Evolutionary conservation across 2,113 vertebrate genomes (phyloP), one percentile per base, ranked within the genome.

Genomic region (Siphamia tubifer): DNA sequence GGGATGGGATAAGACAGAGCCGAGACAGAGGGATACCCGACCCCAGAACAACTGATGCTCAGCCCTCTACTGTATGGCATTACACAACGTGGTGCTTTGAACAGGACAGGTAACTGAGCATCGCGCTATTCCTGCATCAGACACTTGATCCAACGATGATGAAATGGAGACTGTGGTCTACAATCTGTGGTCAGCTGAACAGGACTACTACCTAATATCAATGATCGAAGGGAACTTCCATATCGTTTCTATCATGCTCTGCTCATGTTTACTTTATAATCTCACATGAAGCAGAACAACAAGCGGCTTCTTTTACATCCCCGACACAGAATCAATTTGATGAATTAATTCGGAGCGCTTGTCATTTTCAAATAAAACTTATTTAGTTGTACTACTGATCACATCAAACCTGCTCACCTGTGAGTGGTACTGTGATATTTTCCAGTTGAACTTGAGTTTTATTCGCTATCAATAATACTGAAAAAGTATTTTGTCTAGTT

Each of bases 91-190:
- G 51, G 40, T 65, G 76, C 65, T 63, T 64, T 69, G 43, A 62
- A 39, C 81, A 53, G 7, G 20, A 23, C 68, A 71, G 65, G 84
- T 85, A 88, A 89, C 66, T 21, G 27, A 81, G 78, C 52, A 67
- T 53, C 11, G 7, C 64, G 13, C 56, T 25, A 55, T 77, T 53
- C 40, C 23, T n/a, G 63, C 42, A 16, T 34, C 45, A 55, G 62
- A 72, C 16, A 73, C 63, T 68, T 52, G 69, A 82, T 80, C 80
- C 19, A 56, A 74, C 30, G 21, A 19, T 49, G 34, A 44, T 54
- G 68, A 47, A 83, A 72, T 8, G 23, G 54, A 78, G 35, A 42
- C 57, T 47, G 28, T 68, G 64, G n/a, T n/a, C n/a, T n/a, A n/a
- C n/a, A n/a, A 40, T 42, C 39, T 45, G 45, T 13, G 5, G 35